Conservation (phyloP, 2,113 vertebrate genomes). For the Chloebia gouldiae region DNA sequence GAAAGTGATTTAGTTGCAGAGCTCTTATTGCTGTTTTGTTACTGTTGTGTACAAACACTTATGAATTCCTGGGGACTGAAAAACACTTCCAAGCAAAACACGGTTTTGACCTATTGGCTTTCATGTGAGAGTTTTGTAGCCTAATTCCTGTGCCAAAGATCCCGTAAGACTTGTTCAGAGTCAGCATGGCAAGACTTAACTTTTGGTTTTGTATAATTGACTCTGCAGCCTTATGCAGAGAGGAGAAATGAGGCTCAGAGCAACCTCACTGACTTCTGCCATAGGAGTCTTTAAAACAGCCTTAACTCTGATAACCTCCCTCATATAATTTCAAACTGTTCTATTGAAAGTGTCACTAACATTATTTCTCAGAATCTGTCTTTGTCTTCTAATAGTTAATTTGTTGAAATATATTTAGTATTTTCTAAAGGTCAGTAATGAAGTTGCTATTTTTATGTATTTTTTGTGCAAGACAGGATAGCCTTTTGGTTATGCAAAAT, state of each 20-base stretch:
- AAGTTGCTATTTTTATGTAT: neutral
- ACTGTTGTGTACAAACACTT: neutral
- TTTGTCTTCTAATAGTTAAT: neutral
- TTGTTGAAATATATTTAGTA: neutral
- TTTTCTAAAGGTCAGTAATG: neutral
- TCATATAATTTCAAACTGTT: neutral
- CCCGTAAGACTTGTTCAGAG: neutral
- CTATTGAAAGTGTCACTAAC: neutral
- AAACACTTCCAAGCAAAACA: conserved; percentile 6
- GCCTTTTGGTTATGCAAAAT: neutral
- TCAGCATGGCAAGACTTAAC: neutral
- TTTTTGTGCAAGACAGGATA: neutral
- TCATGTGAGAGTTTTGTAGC: neutral
- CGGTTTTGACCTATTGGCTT: neutral
- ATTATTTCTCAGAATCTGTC: neutral
- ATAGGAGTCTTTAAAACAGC: neutral
- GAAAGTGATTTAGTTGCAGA: conserved; percentile 22
- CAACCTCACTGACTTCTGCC: neutral
- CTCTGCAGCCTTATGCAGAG: neutral
- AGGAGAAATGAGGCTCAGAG: neutral
- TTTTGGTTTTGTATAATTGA: neutral
- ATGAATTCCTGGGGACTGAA: neutral
- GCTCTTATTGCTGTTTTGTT: neutral
- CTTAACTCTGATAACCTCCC: neutral
- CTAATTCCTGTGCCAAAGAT: neutral